Evolutionary conservation across 2,888 invertebrate genomes (phyloP).

Genomic region (Onthophagus sagittarius): DNA sequence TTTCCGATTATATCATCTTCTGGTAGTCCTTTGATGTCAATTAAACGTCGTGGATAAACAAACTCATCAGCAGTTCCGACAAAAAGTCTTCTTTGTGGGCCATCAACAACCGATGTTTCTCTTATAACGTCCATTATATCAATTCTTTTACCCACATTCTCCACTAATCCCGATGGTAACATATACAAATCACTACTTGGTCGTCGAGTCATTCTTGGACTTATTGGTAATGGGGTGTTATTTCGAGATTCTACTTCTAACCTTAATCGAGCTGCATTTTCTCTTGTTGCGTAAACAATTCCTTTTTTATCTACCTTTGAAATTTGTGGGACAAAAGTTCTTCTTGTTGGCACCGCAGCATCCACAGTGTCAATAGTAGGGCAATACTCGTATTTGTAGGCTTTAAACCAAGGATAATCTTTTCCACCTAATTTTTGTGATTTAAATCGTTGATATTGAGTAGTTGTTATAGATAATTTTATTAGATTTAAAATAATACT

Average conservation of each 20-base stretch:
- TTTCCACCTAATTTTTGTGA: constrained; percentile 70
- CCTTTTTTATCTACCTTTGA: constrained; percentile 13
- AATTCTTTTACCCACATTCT: constrained; percentile 13
- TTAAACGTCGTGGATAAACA: constrained; percentile 47
- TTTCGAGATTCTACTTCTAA: constrained; percentile 19
- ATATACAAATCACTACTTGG: constrained; percentile 44
- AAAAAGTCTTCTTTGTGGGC: constrained; percentile 28
- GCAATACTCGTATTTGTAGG: constrained; percentile 31
- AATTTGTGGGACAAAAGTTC: not conserved
- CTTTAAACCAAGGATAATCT: constrained; percentile 67
- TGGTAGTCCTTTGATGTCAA: constrained; percentile 59
- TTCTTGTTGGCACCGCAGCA: constrained; percentile 1
- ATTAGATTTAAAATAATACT: constrained; percentile 65
- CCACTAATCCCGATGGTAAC: constrained; percentile 31
- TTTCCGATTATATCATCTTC: constrained; percentile 72
- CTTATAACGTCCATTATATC: constrained; percentile 2
- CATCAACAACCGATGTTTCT: constrained; percentile 35
- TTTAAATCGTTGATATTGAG: constrained; percentile 72
- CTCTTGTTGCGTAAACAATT: constrained; percentile 22
- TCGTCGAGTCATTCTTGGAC: constrained; percentile 28
- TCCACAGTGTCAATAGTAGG: constrained; percentile 17
- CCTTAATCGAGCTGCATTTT: constrained; percentile 19
- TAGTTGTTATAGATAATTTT: constrained; percentile 66
- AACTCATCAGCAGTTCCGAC: constrained; percentile 28
- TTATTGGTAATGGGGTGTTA: constrained; percentile 19